Percentiles rank a stretch among this genome's conserved stretches.
These are phyloP conservation scores for Procambarus virginalis DNA, from an alignment of 1,140 invertebrate species.

Conservation along the genomic window DNA sequence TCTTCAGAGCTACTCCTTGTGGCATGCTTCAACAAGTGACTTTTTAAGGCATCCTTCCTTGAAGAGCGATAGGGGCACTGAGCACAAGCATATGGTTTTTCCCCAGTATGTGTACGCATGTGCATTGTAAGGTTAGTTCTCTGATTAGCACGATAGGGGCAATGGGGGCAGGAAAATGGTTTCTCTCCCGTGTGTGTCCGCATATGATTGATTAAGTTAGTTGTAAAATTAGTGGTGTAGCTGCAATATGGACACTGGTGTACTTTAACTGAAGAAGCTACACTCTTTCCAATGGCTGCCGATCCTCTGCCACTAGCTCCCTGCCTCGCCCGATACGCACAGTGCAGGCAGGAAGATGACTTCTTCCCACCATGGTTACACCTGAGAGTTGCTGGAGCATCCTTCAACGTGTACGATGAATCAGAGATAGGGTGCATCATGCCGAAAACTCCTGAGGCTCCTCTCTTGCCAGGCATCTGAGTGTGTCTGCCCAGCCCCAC, in stretches of 20 bases:
- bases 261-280: constrained; percentile 34
- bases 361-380: constrained; percentile 53
- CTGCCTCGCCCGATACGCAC: background rate
- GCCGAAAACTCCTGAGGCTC: constrained; percentile 48
- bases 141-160: constrained; percentile 59
- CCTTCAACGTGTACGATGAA: constrained; percentile 30
- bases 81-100: constrained; percentile 59
- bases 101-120: constrained; percentile 61
- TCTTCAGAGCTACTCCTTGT: background rate
- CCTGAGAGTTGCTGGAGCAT: constrained; percentile 13
- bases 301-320: constrained; percentile 10
- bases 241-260: constrained; percentile 55
- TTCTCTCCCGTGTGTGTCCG: constrained; percentile 61
- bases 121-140: constrained; percentile 64
- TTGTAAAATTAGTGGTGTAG: constrained; percentile 61
- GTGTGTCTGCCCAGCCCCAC: constrained; percentile 63
- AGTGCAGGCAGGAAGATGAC: constrained; percentile 44
- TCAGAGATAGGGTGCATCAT: constrained; percentile 45
- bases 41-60: constrained; percentile 58
- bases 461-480: constrained; percentile 53
- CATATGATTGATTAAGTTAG: constrained; percentile 63
- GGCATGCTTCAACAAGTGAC: constrained; percentile 51
- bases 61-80: constrained; percentile 54
- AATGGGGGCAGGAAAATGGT: constrained; percentile 55
- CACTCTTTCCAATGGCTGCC: constrained; percentile 14